A percentile compares a stretch with the other conserved stretches of the same genome.
These are phyloP conservation scores for Sterrhoptilus dennistouni DNA, from an alignment of 2,113 vertebrate species.

Conservation along the genomic window DNA sequence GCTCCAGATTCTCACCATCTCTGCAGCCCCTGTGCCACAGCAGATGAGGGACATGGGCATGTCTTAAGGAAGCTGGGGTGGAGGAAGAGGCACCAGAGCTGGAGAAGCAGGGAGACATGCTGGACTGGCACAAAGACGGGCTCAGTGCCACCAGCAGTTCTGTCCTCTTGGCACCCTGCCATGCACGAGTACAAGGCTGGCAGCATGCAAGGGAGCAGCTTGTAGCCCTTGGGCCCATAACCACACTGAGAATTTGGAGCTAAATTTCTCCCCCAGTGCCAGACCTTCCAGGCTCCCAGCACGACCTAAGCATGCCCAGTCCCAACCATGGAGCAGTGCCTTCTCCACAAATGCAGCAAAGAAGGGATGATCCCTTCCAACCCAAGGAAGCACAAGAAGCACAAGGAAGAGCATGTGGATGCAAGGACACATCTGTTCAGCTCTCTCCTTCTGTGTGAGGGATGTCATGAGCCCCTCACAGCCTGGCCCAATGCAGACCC, in stretches of 20 bases:
- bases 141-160: background rate
- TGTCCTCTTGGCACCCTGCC: background rate
- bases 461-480: accelerated
- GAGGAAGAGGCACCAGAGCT: background rate
- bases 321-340: accelerated
- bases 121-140: background rate
- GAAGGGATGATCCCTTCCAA: background rate
- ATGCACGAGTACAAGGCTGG: background rate
- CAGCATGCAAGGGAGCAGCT: background rate
- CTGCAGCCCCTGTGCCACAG: accelerated
- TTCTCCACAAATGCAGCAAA: accelerated
- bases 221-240: background rate
- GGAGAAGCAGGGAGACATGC: background rate
- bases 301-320: background rate
- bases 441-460: accelerated
- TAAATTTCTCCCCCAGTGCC: background rate
- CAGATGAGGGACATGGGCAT: background rate
- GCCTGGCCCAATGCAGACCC: background rate
- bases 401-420: background rate
- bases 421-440: background rate
- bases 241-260: background rate
- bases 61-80: background rate
- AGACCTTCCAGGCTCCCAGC: background rate
- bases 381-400: background rate
- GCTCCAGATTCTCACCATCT: background rate